These are phyloP conservation scores for Hyles euphorbiae DNA, from an alignment of 1,140 invertebrate species.

Conservation along the genomic window DNA sequence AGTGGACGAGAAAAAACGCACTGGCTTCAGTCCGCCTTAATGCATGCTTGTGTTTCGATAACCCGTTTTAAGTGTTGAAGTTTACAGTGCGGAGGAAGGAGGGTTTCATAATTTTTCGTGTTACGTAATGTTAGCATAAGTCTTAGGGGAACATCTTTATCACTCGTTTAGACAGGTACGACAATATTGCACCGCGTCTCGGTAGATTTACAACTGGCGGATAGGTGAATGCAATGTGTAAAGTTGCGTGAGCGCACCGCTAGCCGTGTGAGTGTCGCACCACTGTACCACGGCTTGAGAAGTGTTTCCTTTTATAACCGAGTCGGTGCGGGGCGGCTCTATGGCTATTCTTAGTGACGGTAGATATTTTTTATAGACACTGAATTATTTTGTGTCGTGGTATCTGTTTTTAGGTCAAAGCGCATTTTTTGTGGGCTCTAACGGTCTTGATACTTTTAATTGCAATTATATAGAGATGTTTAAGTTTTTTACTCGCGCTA, in stretches of 20 bases:
- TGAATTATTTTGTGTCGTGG: constrained; percentile 16
- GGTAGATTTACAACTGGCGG: constrained; percentile 28
- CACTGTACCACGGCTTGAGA: constrained; percentile 10
- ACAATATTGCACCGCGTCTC: constrained; percentile 20
- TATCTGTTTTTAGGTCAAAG: constrained; percentile 24
- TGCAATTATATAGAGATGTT: not conserved
- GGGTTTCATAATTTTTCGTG: constrained; percentile 21
- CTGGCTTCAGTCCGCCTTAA: constrained; percentile 27
- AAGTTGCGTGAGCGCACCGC: constrained; percentile 28
- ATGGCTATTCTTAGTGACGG: constrained; percentile 19
- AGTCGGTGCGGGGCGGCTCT: constrained; percentile 2
- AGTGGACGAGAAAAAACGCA: constrained; percentile 35
- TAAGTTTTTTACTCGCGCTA: no score
- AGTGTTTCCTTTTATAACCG: constrained; percentile 28
- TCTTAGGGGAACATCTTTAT: constrained; percentile 29
- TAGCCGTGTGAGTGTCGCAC: constrained; percentile 21
- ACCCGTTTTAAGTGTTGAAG: constrained; percentile 19
- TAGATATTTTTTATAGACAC: constrained; percentile 19
- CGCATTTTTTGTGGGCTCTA: constrained; percentile 13
- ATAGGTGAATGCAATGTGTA: constrained; percentile 35
- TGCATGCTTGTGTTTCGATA: constrained; percentile 35
- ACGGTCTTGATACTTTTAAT: constrained; percentile 9
- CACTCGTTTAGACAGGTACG: constrained; percentile 23
- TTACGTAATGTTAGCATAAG: constrained; percentile 29
- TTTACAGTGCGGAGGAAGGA: constrained; percentile 13